Conservation (phyloP, 2,888 invertebrate genomes). For the Bruchidius siliquastri region DNA sequence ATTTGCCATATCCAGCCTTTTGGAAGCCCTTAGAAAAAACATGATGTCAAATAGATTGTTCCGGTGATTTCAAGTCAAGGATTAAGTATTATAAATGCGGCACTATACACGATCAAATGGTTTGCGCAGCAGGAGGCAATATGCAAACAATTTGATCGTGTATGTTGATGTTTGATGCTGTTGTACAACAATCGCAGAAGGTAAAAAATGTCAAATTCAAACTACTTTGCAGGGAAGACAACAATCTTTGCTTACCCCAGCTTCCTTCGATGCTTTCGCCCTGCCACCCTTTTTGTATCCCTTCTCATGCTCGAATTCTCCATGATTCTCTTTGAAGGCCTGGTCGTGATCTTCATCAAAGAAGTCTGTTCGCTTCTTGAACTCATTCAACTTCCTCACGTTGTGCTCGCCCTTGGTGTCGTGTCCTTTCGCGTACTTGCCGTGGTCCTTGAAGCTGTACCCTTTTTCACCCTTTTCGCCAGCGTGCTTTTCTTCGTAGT, state of each 20-base stretch:
- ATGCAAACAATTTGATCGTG: too few species aligned
- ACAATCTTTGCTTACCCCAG: not conserved
- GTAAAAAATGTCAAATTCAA: too few species aligned
- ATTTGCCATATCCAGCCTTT: constrained; percentile 54
- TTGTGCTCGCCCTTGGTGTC: constrained; percentile 77
- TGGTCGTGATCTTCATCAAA: constrained; percentile 75
- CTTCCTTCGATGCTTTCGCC: constrained; percentile 7
- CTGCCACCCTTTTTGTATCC: constrained; percentile 15
- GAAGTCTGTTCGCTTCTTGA: constrained; percentile 75
- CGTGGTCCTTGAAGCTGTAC: constrained; percentile 58
- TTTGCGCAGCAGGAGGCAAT: too few species aligned
- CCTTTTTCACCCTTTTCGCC: constrained; percentile 59
- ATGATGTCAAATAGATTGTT: not conserved
- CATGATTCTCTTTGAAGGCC: constrained; percentile 71
- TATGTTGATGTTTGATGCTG: too few species aligned
- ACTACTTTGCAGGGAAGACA: too few species aligned
- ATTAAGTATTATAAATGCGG: too few species aligned
- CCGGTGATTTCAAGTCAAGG: too few species aligned
- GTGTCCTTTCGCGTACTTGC: constrained; percentile 74
- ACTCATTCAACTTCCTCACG: constrained; percentile 75
- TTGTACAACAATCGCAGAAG: too few species aligned
- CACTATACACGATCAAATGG: too few species aligned
- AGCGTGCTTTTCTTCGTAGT: constrained; percentile 60
- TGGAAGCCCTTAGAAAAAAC: not conserved
- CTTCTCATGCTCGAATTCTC: constrained; percentile 56